Evolutionary conservation across 2,888 invertebrate genomes (phyloP).

Genomic region (Taphrorychus bicolor): DNA sequence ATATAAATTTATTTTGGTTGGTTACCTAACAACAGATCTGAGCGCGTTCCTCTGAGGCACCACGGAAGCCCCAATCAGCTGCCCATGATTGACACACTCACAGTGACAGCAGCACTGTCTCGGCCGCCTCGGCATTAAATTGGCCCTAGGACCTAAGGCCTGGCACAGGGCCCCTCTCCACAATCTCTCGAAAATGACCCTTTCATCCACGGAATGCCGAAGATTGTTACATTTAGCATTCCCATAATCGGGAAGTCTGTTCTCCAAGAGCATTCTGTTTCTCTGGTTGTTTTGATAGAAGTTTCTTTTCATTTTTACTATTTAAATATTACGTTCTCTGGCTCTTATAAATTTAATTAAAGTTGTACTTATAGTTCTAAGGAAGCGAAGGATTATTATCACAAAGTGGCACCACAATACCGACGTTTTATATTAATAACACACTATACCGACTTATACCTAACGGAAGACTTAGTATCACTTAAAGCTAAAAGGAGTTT

Average conservation of each 20-base stretch:
- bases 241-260: neutral
- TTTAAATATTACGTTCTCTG: neutral
- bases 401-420: constrained; percentile 13
- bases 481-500: too few relatives aligned
- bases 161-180: constrained; percentile 68
- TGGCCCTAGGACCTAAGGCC: constrained; percentile 52
- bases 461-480: constrained; percentile 42
- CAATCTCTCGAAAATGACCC: constrained; percentile 73
- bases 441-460: constrained; percentile 22
- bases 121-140: constrained; percentile 26
- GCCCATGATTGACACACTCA: constrained; percentile 60
- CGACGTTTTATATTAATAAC: neutral
- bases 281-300: constrained; percentile 1
- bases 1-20: too few relatives aligned
- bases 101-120: constrained; percentile 59
- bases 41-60: constrained; percentile 65
- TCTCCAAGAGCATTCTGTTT: constrained; percentile 12
- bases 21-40: constrained; percentile 72
- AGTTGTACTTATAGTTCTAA: neutral
- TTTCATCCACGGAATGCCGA: constrained; percentile 60
- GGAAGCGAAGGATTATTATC: constrained; percentile 33
- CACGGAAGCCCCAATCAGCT: constrained; percentile 13
- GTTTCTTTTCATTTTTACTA: constrained; percentile 6
- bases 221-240: neutral
- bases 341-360: too few relatives aligned